phyloP scores from a whole-genome alignment of 2,113 vertebrate species.

The Dissostichus mawsoni region DNA sequence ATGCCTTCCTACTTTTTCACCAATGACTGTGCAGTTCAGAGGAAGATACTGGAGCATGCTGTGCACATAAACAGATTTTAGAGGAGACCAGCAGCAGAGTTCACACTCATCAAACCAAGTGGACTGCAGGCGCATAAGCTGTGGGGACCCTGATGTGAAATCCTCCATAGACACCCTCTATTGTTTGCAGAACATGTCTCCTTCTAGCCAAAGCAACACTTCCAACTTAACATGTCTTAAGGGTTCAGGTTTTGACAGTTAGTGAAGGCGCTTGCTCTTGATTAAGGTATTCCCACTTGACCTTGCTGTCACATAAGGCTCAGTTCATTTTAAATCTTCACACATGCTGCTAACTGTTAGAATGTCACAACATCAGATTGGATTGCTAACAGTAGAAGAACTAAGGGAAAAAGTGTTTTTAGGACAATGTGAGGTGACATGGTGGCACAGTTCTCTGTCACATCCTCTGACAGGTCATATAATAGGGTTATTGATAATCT shows the following conservation, averaged over 20 bases:
- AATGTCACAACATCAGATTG: conserved; percentile 10
- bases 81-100: no score
- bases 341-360: not conserved
- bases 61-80: no score
- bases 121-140: no score
- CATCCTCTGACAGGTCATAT: conserved; percentile 62
- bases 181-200: no score
- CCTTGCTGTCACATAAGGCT: not conserved
- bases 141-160: no score
- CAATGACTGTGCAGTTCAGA: no score
- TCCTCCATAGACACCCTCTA: no score
- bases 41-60: no score
- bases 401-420: conserved; percentile 14
- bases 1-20: no score
- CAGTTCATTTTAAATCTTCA: not conserved
- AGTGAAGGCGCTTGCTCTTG: not conserved
- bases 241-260: not conserved
- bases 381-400: not conserved
- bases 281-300: not conserved
- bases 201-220: no score
- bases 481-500: conserved; percentile 77
- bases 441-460: conserved; percentile 56
- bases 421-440: conserved; percentile 43
- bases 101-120: no score
- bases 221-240: no score